These are phyloP conservation scores for Harpalus rubripes DNA, from an alignment of 2,888 invertebrate species.

Conservation along the genomic window DNA sequence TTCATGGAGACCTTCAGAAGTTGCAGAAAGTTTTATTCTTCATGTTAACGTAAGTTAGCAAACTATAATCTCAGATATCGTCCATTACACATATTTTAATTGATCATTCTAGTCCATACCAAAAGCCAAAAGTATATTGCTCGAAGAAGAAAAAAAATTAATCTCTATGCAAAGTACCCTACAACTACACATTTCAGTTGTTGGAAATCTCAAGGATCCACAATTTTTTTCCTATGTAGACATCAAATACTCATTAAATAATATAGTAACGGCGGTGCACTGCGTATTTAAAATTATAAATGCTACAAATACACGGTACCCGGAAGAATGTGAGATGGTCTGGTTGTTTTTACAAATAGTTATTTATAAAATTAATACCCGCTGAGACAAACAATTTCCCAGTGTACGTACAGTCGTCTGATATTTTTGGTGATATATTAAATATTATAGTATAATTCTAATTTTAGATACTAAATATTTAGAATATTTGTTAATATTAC, in stretches of 20 bases:
- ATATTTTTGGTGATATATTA: background rate
- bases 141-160: background rate
- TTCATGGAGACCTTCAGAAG: constrained; percentile 34
- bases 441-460: too few species aligned
- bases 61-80: background rate
- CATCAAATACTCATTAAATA: background rate
- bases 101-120: background rate
- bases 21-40: constrained; percentile 9
- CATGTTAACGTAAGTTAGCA: background rate
- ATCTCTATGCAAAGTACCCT: background rate
- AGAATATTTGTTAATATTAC: too few species aligned
- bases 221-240: background rate
- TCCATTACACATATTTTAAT: background rate
- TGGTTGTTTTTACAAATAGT: constrained; percentile 8
- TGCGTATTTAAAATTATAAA: constrained; percentile 19
- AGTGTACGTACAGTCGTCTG: background rate
- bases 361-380: constrained; percentile 5
- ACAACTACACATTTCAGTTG: background rate
- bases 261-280: constrained; percentile 7
- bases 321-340: background rate
- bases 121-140: background rate
- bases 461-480: too few species aligned
- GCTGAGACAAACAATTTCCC: background rate
- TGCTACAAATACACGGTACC: background rate
- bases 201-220: background rate